phyloP scores from a whole-genome alignment of 2,797 vertebrate genomes.

The Halcyon leucocephala region DNA sequence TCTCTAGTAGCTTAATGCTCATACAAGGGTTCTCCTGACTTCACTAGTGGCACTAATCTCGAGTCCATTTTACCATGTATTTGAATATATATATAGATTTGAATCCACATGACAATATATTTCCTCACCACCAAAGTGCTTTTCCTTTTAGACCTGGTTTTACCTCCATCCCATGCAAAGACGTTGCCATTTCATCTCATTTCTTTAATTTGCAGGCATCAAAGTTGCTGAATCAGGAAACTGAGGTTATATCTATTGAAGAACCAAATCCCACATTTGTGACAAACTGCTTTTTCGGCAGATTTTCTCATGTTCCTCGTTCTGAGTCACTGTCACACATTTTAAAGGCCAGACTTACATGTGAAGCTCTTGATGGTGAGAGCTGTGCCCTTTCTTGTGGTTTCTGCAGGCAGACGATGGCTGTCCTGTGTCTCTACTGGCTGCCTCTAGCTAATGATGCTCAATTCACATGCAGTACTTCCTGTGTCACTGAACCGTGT shows the following conservation, averaged over 20 bases:
- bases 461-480: neutral
- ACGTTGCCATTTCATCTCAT: conserved; percentile 63
- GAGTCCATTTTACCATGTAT: neutral
- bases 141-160: conserved; percentile 36
- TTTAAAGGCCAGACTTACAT: conserved; percentile 60
- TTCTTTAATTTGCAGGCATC: conserved; percentile 73
- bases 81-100: neutral
- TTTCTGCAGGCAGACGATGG: conserved; percentile 54
- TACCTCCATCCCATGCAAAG: conserved; percentile 70
- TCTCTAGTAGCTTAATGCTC: neutral
- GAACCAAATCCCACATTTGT: conserved; percentile 69
- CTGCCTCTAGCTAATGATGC: neutral
- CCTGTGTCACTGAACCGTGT: conserved; percentile 44
- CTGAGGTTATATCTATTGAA: conserved; percentile 77
- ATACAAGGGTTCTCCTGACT: neutral
- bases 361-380: conserved; percentile 63
- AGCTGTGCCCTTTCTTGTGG: conserved; percentile 66
- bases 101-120: neutral
- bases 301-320: conserved; percentile 65
- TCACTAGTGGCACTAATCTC: neutral
- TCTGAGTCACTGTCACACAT: conserved; percentile 74
- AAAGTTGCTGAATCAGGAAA: conserved; percentile 79
- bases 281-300: conserved; percentile 73
- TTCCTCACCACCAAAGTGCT: conserved; percentile 14
- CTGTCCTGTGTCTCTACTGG: neutral